These are phyloP conservation scores for Ischnura elegans DNA, from an alignment of 2,888 invertebrate species.

Conservation along the genomic window DNA sequence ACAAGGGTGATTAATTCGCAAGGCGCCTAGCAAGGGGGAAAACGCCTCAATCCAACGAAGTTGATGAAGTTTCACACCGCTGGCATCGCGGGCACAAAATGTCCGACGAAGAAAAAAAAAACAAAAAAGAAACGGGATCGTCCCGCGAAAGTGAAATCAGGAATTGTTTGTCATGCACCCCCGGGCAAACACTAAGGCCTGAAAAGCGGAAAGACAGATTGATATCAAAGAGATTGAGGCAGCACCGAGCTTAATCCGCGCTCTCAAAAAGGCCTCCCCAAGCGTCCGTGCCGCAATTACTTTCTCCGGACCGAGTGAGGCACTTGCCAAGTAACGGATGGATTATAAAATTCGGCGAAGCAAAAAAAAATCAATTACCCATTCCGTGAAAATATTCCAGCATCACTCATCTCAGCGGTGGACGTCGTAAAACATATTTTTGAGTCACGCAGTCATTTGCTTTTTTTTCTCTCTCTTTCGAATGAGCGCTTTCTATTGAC, in stretches of 20 bases:
- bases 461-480: too few relatives aligned
- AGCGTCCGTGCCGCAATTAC: not conserved
- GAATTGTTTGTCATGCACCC: not conserved
- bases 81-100: not conserved
- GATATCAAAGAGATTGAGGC: not conserved
- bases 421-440: not conserved
- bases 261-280: not conserved
- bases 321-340: not conserved
- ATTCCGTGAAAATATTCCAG: not conserved
- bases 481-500: conserved; percentile 26
- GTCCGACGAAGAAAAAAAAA: not conserved
- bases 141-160: not conserved
- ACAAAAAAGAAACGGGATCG: not conserved
- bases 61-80: not conserved
- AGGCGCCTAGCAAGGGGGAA: not conserved
- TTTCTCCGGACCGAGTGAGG: not conserved
- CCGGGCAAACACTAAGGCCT: not conserved
- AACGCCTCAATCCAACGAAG: not conserved
- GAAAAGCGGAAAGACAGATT: not conserved
- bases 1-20: not conserved
- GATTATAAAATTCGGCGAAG: conserved; percentile 10
- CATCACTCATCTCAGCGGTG: not conserved
- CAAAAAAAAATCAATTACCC: not conserved
- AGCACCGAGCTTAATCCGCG: not conserved
- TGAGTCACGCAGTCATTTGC: not conserved